Conservation (phyloP, 2,888 invertebrate species). For the Tigriopus californicus region DNA sequence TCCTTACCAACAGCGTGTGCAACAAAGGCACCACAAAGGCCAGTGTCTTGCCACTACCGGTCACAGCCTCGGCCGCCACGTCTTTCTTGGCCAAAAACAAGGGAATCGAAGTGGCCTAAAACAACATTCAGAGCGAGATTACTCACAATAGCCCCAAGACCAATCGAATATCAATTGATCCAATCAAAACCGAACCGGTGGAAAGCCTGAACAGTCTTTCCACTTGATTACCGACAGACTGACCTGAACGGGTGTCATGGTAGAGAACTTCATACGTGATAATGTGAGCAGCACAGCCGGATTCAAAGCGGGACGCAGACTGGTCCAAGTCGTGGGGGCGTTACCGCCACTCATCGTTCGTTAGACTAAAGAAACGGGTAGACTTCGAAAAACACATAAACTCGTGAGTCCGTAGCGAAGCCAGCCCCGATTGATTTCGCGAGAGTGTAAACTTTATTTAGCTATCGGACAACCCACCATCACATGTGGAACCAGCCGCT, state of each 20-base stretch:
- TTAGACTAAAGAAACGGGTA: too few species aligned
- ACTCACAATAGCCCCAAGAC: background rate
- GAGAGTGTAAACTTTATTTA: too few species aligned
- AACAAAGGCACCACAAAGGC: constrained; percentile 84
- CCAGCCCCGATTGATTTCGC: too few species aligned
- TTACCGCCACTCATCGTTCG: too few species aligned
- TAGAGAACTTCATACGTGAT: constrained; percentile 33
- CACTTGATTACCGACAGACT: background rate
- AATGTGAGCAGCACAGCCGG: constrained; percentile 29
- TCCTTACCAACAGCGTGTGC: constrained; percentile 43
- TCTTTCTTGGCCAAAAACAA: constrained; percentile 74
- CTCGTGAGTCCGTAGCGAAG: too few species aligned
- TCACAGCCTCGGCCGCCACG: constrained; percentile 93
- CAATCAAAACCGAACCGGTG: background rate
- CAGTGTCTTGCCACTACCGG: constrained; percentile 93
- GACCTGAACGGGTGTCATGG: constrained; percentile 42
- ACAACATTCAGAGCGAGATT: background rate
- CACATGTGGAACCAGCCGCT: too few species aligned
- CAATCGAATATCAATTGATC: background rate
- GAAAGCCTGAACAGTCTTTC: constrained; percentile 3
- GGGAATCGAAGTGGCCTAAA: constrained; percentile 66
- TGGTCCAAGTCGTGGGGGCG: too few species aligned
- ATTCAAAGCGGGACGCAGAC: too few species aligned
- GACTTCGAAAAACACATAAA: too few species aligned
- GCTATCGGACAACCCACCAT: too few species aligned